phyloP scores from a whole-genome alignment of 2,113 vertebrate genomes.

The Corydoras maculifer region DNA sequence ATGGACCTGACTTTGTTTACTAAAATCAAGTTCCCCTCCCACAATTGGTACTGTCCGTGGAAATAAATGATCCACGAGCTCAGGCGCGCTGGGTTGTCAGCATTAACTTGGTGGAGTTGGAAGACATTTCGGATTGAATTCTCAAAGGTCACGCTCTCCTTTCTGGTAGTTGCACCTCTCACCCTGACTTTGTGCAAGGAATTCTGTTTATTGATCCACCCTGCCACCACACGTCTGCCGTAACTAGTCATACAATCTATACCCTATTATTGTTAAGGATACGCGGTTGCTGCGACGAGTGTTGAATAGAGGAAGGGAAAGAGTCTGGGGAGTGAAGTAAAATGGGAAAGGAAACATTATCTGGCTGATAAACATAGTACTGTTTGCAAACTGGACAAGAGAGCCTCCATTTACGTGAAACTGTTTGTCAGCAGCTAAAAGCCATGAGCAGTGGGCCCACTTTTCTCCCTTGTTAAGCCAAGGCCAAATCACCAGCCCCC shows the following conservation, averaged over 20 bases:
- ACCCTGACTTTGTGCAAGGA: constrained; percentile 62
- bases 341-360: constrained; percentile 49
- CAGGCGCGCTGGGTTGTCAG: constrained; percentile 55
- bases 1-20: constrained; percentile 45
- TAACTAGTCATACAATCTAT: constrained; percentile 50
- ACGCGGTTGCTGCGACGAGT: constrained; percentile 51
- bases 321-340: constrained; percentile 32
- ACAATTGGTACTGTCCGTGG: constrained; percentile 62
- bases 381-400: constrained; percentile 47
- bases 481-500: constrained; percentile 58
- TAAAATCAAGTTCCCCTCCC: constrained; percentile 27
- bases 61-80: constrained; percentile 64
- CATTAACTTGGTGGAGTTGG: constrained; percentile 58
- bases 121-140: constrained; percentile 64
- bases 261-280: constrained; percentile 45
- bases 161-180: constrained; percentile 60
- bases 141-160: constrained; percentile 68
- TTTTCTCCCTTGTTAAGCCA: constrained; percentile 53
- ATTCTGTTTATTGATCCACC: constrained; percentile 61
- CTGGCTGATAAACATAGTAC: constrained; percentile 53
- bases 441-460: constrained; percentile 46
- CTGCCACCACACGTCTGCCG: constrained; percentile 49
- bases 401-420: constrained; percentile 30
- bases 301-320: constrained; percentile 47
- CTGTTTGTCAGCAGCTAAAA: constrained; percentile 39